Conservation (phyloP, 2,888 invertebrate genomes). For the Trimorus sp. region DNA sequence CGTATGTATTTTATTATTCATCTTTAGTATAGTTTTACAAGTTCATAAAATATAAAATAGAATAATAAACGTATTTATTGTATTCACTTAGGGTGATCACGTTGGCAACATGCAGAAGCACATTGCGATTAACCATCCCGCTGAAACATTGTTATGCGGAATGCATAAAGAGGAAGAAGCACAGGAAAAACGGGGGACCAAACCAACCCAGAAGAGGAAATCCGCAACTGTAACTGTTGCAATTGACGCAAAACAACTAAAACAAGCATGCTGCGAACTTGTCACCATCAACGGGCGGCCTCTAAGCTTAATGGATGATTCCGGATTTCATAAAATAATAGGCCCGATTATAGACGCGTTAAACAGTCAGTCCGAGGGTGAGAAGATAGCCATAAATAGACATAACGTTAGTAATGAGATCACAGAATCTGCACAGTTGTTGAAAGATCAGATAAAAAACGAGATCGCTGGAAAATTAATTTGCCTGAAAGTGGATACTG, state of each 20-base stretch:
- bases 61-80: too few species aligned
- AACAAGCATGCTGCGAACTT: constrained; percentile 1
- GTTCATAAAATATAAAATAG: too few species aligned
- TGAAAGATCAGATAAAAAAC: not conserved
- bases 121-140: not conserved
- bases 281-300: not conserved
- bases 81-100: not conserved
- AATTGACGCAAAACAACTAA: not conserved
- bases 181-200: not conserved
- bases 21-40: too few species aligned
- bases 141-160: not conserved
- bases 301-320: not conserved
- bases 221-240: not conserved
- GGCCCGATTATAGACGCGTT: not conserved
- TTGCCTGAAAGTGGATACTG: not conserved
- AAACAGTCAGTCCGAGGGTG: not conserved
- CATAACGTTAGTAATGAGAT: not conserved
- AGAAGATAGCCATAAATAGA: not conserved
- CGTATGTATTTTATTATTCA: too few species aligned
- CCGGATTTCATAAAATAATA: constrained; percentile 2
- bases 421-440: not conserved
- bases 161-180: not conserved
- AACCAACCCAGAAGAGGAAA: not conserved
- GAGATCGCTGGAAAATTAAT: not conserved
- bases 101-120: not conserved